Evolutionary conservation across 2,797 vertebrate genomes (phyloP).

Genomic region (Phataginus tricuspis): DNA sequence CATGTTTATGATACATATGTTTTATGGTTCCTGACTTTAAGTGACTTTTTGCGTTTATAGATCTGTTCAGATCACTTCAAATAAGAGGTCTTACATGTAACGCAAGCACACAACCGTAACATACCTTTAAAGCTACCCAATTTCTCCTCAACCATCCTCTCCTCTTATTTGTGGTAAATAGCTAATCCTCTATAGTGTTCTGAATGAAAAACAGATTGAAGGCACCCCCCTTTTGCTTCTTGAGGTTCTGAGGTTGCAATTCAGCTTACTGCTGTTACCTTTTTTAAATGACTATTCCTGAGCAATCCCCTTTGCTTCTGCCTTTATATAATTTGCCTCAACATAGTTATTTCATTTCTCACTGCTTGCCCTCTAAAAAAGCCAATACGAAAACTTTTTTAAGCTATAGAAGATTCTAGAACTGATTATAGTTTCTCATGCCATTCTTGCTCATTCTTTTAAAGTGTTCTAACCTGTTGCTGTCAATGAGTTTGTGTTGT

Average conservation of each 20-base stretch:
- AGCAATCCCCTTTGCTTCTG: background rate
- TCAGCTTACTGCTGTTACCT: background rate
- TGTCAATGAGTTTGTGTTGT: background rate
- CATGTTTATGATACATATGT: background rate
- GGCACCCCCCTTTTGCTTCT: background rate
- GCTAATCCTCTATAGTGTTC: background rate
- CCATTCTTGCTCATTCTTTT: background rate
- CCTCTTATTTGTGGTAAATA: background rate
- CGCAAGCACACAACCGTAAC: background rate
- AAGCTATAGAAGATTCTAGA: constrained; percentile 20
- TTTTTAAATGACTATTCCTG: background rate
- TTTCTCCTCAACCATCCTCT: background rate
- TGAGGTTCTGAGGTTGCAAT: background rate
- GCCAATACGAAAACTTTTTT: background rate
- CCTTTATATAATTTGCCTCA: background rate
- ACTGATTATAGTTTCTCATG: background rate
- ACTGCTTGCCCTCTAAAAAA: background rate
- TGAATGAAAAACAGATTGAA: constrained; percentile 21
- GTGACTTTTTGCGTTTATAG: background rate
- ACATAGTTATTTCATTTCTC: background rate
- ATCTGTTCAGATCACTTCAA: constrained; percentile 17
- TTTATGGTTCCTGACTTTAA: background rate
- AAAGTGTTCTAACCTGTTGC: background rate
- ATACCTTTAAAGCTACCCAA: background rate
- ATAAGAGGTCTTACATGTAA: background rate